These are phyloP conservation scores for Temnothorax curvispinosus DNA, from an alignment of 1,140 invertebrate species.

Conservation along the genomic window DNA sequence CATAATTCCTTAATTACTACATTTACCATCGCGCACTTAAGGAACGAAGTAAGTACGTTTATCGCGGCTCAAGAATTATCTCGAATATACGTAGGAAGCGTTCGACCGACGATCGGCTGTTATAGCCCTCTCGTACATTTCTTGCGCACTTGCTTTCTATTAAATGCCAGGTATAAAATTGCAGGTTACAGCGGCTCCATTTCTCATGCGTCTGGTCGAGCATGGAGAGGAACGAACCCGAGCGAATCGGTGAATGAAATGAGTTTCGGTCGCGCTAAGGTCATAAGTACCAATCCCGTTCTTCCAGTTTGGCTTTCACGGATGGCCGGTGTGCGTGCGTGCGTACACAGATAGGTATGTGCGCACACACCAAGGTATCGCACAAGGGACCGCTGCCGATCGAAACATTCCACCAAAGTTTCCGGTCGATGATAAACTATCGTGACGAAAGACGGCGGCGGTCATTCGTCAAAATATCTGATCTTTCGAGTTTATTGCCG, in stretches of 20 bases:
- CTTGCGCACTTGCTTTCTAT: slow-evolving; percentile 70
- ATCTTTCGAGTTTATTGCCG: slow-evolving; percentile 12
- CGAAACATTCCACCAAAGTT: slow-evolving; percentile 50
- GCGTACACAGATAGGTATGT: background rate
- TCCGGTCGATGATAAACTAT: slow-evolving; percentile 64
- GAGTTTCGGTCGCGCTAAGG: slow-evolving; percentile 70
- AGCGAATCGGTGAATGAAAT: slow-evolving; percentile 74
- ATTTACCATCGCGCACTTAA: background rate
- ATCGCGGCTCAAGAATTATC: slow-evolving; percentile 40
- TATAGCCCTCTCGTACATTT: slow-evolving; percentile 54
- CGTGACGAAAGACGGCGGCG: slow-evolving; percentile 23
- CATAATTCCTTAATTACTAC: slow-evolving; percentile 52
- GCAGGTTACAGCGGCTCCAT: slow-evolving; percentile 68
- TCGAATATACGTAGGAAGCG: slow-evolving; percentile 21
- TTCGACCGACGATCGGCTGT: slow-evolving; percentile 37
- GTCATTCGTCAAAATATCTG: slow-evolving; percentile 54
- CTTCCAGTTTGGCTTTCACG: slow-evolving; percentile 68
- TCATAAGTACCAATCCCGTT: slow-evolving; percentile 72
- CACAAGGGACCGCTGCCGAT: background rate
- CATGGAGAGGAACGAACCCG: slow-evolving; percentile 43
- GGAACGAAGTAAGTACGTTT: slow-evolving; percentile 15
- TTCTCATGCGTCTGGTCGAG: slow-evolving; percentile 60
- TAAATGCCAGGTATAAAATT: slow-evolving; percentile 74
- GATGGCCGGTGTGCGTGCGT: background rate
- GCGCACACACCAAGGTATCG: background rate